Percentiles rank a stretch among this genome's conserved stretches.
phyloP scores from a whole-genome alignment of 1,140 invertebrate species.

The Phenacoccus solenopsis region DNA sequence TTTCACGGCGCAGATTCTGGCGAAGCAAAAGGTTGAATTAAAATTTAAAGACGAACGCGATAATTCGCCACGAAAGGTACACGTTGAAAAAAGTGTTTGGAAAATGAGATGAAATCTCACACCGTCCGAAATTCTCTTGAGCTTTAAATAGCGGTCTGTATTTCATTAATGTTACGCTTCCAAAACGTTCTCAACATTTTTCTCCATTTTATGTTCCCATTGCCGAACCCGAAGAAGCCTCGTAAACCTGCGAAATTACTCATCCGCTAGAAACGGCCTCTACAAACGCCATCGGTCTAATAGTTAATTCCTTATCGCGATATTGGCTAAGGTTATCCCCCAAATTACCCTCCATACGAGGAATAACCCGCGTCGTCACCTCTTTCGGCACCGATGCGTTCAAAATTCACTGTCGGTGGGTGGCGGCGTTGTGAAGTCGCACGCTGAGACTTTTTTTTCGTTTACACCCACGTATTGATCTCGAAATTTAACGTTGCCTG shows the following conservation, averaged over 20 bases:
- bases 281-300: too few species aligned
- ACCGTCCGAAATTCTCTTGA: background rate
- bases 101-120: background rate
- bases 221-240: background rate
- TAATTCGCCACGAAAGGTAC: background rate
- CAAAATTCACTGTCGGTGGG: background rate
- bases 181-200: background rate
- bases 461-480: conserved; percentile 1
- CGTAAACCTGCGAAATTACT: background rate
- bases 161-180: background rate
- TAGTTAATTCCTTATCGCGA: too few species aligned
- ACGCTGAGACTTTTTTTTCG: background rate
- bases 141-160: background rate
- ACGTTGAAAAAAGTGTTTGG: background rate
- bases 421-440: background rate
- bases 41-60: too few species aligned
- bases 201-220: background rate
- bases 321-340: too few species aligned
- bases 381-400: background rate
- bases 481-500: background rate
- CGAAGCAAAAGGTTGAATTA: too few species aligned
- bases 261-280: too few species aligned
- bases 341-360: background rate
- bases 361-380: background rate
- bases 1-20: too few species aligned